phyloP scores from a whole-genome alignment of 2,797 vertebrate species.

The Pseudomugil tenellus region DNA sequence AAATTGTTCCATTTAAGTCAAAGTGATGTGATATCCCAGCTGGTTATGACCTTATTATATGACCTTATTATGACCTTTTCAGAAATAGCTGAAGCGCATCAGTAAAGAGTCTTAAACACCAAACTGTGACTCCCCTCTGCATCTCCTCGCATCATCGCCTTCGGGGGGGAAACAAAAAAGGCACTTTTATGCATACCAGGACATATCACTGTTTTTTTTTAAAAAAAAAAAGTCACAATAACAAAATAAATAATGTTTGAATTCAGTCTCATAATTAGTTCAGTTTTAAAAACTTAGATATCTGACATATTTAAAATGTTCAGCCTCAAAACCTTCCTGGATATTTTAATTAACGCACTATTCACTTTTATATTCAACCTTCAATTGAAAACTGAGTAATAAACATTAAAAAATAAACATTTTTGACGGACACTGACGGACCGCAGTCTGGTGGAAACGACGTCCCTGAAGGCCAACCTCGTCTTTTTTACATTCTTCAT shows the following conservation, averaged over 20 bases:
- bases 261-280: background rate
- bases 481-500: slow-evolving; percentile 1
- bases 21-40: background rate
- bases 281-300: background rate
- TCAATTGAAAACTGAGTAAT: too few relatives aligned
- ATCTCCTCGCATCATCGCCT: background rate
- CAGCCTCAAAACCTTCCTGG: background rate
- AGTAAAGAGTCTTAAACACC: background rate
- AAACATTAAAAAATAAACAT: too few relatives aligned
- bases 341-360: background rate
- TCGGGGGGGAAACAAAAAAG: background rate
- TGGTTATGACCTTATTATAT: background rate
- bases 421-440: too few relatives aligned
- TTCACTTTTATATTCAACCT: background rate
- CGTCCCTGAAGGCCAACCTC: background rate
- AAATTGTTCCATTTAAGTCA: slow-evolving; percentile 14
- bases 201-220: background rate
- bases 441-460: too few relatives aligned
- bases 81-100: slow-evolving; percentile 15
- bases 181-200: background rate
- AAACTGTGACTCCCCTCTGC: background rate
- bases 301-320: background rate
- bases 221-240: background rate
- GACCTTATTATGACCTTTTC: background rate
- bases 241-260: background rate